Conservation (phyloP, 2,888 invertebrate species). For the Heteromyza rotundicornis region DNA sequence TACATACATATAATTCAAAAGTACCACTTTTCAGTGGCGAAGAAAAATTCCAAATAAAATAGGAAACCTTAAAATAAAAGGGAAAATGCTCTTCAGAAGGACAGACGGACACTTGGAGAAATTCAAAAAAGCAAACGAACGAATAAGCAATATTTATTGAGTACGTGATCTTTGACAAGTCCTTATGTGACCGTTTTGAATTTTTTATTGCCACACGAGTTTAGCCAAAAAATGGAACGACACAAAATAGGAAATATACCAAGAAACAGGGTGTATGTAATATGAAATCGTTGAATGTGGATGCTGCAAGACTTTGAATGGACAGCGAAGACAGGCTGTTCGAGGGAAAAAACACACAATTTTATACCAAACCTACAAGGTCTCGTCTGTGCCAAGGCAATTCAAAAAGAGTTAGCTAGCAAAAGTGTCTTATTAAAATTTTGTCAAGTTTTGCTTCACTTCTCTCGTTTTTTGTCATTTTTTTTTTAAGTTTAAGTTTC, state of each 20-base stretch:
- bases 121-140: conserved; percentile 38
- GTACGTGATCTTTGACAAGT: conserved; percentile 63
- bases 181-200: conserved; percentile 63
- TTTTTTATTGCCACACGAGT: conserved; percentile 53
- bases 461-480: conserved; percentile 40
- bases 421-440: conserved; percentile 52
- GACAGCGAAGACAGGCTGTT: too few relatives aligned
- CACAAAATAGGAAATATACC: not conserved
- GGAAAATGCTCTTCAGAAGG: conserved; percentile 25
- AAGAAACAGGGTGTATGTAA: conserved; percentile 3
- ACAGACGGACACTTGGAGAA: conserved; percentile 13
- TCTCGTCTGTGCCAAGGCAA: not conserved
- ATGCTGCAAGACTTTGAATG: too few relatives aligned
- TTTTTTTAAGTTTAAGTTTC: conserved; percentile 35
- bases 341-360: conserved; percentile 2
- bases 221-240: not conserved
- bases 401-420: conserved; percentile 23
- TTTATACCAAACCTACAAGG: conserved; percentile 38
- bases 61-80: conserved; percentile 30
- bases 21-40: too few relatives aligned
- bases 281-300: too few relatives aligned
- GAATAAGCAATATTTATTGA: conserved; percentile 63
- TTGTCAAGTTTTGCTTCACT: conserved; percentile 42
- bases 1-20: too few relatives aligned
- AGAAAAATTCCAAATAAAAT: too few relatives aligned